Percentiles rank a stretch among this genome's conserved stretches.
Evolutionary conservation across 2,113 vertebrate species (phyloP).

Genomic region (Engystomops pustulosus): DNA sequence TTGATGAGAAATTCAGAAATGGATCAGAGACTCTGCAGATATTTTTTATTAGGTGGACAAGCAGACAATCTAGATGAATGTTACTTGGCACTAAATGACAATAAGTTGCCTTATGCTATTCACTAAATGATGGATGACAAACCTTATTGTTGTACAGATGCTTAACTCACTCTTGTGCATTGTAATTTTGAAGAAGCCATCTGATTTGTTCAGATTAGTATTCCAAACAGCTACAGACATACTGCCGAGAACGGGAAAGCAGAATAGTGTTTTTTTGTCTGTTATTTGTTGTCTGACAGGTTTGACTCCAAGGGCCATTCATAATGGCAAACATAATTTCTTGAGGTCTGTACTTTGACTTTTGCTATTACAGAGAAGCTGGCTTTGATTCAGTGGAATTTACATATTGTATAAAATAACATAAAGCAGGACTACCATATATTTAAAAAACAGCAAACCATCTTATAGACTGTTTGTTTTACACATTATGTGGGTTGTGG

Average conservation of each 20-base stretch:
- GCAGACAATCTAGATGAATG: constrained; percentile 66
- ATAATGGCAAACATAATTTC: constrained; percentile 69
- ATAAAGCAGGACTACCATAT: constrained; percentile 61
- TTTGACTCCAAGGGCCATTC: constrained; percentile 69
- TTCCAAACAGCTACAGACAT: constrained; percentile 64
- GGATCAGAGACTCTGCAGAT: constrained; percentile 59
- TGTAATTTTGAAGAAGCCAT: constrained; percentile 72
- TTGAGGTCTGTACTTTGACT: constrained; percentile 65
- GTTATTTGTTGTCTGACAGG: constrained; percentile 70
- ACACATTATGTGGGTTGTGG: constrained; percentile 36
- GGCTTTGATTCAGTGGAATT: constrained; percentile 62
- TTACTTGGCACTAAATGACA: constrained; percentile 69
- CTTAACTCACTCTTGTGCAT: constrained; percentile 70
- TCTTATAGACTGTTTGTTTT: constrained; percentile 49
- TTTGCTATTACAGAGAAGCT: constrained; percentile 54
- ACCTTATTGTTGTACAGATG: constrained; percentile 73
- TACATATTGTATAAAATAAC: constrained; percentile 66
- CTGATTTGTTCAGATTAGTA: constrained; percentile 73
- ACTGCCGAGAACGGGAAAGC: constrained; percentile 61
- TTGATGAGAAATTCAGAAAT: constrained; percentile 56
- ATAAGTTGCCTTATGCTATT: constrained; percentile 68
- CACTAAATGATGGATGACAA: constrained; percentile 71
- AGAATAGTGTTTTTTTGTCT: constrained; percentile 70
- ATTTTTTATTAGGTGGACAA: constrained; percentile 63
- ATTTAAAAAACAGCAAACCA: constrained; percentile 40